Base-by-base conservation (phyloP, 2,797 vertebrate species). In the Tokudaia tokunoshimensis region DNA sequence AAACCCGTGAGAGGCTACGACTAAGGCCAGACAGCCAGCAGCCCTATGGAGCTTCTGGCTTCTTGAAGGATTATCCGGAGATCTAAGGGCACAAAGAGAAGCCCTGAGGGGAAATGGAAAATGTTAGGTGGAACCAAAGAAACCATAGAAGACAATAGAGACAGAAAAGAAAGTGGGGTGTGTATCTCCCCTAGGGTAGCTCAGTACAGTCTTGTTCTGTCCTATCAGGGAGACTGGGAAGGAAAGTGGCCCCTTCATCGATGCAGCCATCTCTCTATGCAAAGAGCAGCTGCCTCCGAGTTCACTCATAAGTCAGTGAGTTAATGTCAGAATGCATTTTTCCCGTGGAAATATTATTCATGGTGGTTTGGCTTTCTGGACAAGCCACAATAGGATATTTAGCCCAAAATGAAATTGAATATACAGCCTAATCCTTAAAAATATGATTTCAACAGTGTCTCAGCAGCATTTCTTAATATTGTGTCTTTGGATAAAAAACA, bases 321-420 rank as follows among this genome's bases (percentile, higher is more conserved):
- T 95, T 90, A 91, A 96, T 90, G 50, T 63, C 93, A 75, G 92
- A 95, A 96, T 94, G 91, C 91, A 92, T 94, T 97, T 74, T 95
- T 98, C 96, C 96, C 89, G 65, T 95, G 95, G 92, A 98, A 98
- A 97, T 61, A 91, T 95, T 96, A 96, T 97, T 97, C 96, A 95
- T 94, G 78, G 96, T 91, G 96, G 94, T 97, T 98, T 98, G 97
- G 97, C 91, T 95, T 97, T 82, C 89, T 78, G 76, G 95, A 93
- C 94, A 95, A 90, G 84, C 96, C 94, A 95, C 92, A 96, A 94
- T 81, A 96, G 72, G 80, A 82, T 96, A 90, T 82, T 97, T 95
- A 97, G 89, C 91, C 96, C 92, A 72, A 94, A 97, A 92, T 94
- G 96, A 96, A 97, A 98, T 92, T 94, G 96, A 97, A 98, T 97